Evolutionary conservation across 2,113 vertebrate genomes (phyloP), one percentile per base, ranked within the genome.

Genomic region (Phrynosoma blainvillii): DNA sequence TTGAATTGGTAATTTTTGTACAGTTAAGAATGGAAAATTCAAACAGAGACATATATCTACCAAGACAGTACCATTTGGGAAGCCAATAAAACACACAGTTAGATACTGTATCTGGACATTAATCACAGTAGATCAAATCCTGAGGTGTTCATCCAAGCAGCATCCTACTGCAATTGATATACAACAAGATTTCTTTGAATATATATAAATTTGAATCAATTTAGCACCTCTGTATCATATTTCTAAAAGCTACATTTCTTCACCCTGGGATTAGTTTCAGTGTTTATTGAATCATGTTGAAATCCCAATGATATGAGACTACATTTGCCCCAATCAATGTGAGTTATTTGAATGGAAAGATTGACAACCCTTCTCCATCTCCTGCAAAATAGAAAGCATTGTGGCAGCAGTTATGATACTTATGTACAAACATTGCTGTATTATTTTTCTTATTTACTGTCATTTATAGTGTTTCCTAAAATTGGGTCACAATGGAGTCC

Each of bases 1-100:
- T 79, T 86, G 76, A 86, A 86, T 70, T 30, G 5, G 62, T 86
- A 79, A 79, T 86, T 79, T 70, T 68, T 54, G 21, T 66, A 42
- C 30, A 16, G 12, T 68, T 18, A 18, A 78, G 77, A 86, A 36
- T 36, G 36, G 36, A 36, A 36, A 36, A 79, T 27, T 25, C n/a
- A 79, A 36, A 54, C 30, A 66, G 25, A 86, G 52, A 40, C 12
- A 23, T 52, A 68, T 68, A 54, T 70, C 42, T 79, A 79, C 42
- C 52, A 27, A 79, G 20, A 86, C 12, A 32, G 75, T 23, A n/a
- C 11, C 84, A 27, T 62, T 79, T 32, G 40, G 75, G 40, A 77
- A n/a, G 66, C 84, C 74, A 85, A 36, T 68, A 86, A 78, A 68
- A 62, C 68, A 25, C 40, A 79, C 62, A 78, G 42, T 54, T n/a